Evolutionary conservation across 2,113 vertebrate genomes (phyloP).

Genomic region (Pseudorasbora parva): DNA sequence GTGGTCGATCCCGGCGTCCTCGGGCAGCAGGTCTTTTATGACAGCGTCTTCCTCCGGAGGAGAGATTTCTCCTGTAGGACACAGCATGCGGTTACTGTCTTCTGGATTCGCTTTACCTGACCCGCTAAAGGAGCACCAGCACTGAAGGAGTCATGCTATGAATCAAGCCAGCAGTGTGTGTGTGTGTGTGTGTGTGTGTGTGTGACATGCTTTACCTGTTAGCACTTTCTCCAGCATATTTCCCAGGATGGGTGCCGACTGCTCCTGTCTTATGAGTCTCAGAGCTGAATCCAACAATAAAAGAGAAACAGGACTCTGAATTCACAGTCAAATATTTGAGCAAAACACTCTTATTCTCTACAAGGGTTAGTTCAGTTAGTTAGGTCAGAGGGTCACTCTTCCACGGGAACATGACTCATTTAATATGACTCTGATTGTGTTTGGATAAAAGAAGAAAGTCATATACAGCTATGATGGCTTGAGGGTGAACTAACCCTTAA

Average conservation of each 20-base stretch:
- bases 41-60: constrained; percentile 88
- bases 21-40: constrained; percentile 93
- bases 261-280: constrained; percentile 95
- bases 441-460: too few relatives aligned
- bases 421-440: too few relatives aligned
- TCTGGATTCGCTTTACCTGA: neutral
- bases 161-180: too few relatives aligned
- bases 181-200: neutral
- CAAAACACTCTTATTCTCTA: neutral
- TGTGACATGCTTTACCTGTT: constrained; percentile 75
- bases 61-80: constrained; percentile 77
- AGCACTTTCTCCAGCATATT: constrained; percentile 82
- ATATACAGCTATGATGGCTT: too few relatives aligned
- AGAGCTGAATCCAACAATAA: constrained; percentile 84
- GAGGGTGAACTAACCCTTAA: too few relatives aligned
- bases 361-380: too few relatives aligned
- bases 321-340: constrained; percentile 51
- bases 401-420: too few relatives aligned
- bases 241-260: constrained; percentile 93
- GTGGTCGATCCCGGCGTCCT: constrained; percentile 95
- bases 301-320: constrained; percentile 15
- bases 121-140: too few relatives aligned
- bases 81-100: neutral
- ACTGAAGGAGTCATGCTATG: too few relatives aligned
- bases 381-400: too few relatives aligned